Percentiles rank a stretch among this genome's conserved stretches.
phyloP scores from a whole-genome alignment of 1,140 invertebrate species.

The Oryctes rhinoceros region DNA sequence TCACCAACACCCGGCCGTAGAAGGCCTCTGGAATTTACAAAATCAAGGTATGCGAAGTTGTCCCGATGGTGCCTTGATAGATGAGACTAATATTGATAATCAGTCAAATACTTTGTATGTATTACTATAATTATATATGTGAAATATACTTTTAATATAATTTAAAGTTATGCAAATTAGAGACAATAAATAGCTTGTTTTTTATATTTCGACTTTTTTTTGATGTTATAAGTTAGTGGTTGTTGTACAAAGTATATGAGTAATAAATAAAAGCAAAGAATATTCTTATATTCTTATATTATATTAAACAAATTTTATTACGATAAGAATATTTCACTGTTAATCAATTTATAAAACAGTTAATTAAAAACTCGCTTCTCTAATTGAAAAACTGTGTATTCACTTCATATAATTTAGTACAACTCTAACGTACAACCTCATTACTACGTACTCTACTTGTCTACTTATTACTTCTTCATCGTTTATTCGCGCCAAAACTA shows the following conservation, averaged over 20 bases:
- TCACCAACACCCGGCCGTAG: background rate
- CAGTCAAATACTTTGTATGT: too few relatives aligned
- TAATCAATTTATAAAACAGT: slow-evolving; percentile 3
- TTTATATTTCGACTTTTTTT: slow-evolving; percentile 15
- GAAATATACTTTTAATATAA: slow-evolving; percentile 27
- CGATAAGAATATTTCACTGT: slow-evolving; percentile 10
- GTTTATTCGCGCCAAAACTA: too few relatives aligned
- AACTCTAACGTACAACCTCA: too few relatives aligned
- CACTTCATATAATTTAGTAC: too few relatives aligned
- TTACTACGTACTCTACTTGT: too few relatives aligned
- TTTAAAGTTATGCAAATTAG: slow-evolving; percentile 21
- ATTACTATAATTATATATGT: slow-evolving; percentile 6
- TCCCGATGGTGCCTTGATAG: background rate
- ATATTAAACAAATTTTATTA: slow-evolving; percentile 23
- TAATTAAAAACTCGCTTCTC: background rate
- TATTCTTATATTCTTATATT: slow-evolving; percentile 4
- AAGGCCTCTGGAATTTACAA: background rate
- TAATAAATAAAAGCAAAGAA: slow-evolving; percentile 25
- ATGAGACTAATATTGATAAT: too few relatives aligned
- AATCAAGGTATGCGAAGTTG: background rate
- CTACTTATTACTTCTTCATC: too few relatives aligned
- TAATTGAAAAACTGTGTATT: too few relatives aligned
- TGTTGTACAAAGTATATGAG: slow-evolving; percentile 22
- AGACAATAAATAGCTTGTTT: slow-evolving; percentile 11
- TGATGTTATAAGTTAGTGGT: slow-evolving; percentile 21